Evolutionary conservation across 2,888 invertebrate species (phyloP), one percentile per base, ranked within the genome.

Genomic region (Eupeodes latifasciatus): DNA sequence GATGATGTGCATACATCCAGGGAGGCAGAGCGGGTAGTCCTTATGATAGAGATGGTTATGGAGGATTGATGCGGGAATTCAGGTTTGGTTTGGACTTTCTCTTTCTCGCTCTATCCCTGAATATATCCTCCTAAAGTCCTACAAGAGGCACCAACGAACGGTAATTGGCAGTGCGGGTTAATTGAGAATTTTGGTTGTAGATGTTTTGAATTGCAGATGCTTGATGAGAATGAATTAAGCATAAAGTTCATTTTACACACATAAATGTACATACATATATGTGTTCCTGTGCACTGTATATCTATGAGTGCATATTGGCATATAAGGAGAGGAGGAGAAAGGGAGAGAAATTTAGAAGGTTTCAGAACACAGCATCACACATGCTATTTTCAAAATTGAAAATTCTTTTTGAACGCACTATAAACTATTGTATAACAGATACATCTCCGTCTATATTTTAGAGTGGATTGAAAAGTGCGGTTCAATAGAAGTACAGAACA

Each of bases 161-260:
- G 81, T 88, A 88, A 88, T 88, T 88, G 88, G 74, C 85, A 85
- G 81, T 88, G 88, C 81, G 85, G 78, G 85, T 85, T 88, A 88
- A 85, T 88, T 88, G 84, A 84, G 78, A 85, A 85, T 84, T 88
- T 81, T 40, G 75, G 81, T 64, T 88, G 69, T 84, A 85, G 81
- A 85, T 81, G 81, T 81, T 85, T 81, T 85, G 85, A 85, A 88
- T 88, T 81, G 88, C 88, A 88, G 81, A 81, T 85, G 74, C 81
- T 74, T 81, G 78, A 61, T 81, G 81, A 75, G 75, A 72, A 47
- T 75, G 80, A 83, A 83, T 87, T 72, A 85, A 74, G 84, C 12
- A 75, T 74, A 78, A 47, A 78, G 66, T 74, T 77, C 49, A 59
- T 57, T 12, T 27, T 59, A 61, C 51, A 51, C 27, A 64, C 64